Evolutionary conservation across 2,888 invertebrate species (phyloP).

Genomic region (Microdon myrmicae): DNA sequence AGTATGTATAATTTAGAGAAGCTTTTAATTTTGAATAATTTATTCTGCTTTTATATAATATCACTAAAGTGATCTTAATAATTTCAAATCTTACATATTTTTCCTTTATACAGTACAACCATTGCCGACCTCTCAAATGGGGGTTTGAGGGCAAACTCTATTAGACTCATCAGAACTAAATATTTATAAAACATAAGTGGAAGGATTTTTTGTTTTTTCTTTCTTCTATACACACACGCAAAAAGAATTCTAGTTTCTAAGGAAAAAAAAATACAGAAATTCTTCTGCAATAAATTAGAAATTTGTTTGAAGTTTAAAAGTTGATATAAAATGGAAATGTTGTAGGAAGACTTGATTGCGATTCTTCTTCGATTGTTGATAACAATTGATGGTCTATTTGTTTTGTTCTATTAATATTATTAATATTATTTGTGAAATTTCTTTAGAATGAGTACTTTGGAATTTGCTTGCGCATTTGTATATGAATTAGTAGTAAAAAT

Average conservation of each 20-base stretch:
- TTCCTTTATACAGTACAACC: constrained; percentile 45
- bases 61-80: no score
- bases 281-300: constrained; percentile 10
- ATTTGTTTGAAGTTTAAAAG: constrained; percentile 18
- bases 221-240: background rate
- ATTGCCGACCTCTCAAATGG: constrained; percentile 18
- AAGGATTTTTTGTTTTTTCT: background rate
- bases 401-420: constrained; percentile 12
- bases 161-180: constrained; percentile 7
- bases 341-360: constrained; percentile 48
- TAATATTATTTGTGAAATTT: constrained; percentile 6
- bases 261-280: background rate
- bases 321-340: constrained; percentile 44
- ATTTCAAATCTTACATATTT: no score
- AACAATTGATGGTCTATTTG: constrained; percentile 19
- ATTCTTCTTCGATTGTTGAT: constrained; percentile 41
- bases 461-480: constrained; percentile 30
- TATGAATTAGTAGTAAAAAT: constrained; percentile 39
- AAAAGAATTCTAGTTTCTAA: no score
- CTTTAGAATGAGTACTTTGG: constrained; percentile 28
- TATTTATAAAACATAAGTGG: constrained; percentile 9
- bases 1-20: no score
- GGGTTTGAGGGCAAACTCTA: constrained; percentile 21
- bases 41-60: constrained; percentile 12
- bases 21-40: no score